Evolutionary conservation across 2,888 invertebrate genomes (phyloP).

Genomic region (Acleris sparsana): DNA sequence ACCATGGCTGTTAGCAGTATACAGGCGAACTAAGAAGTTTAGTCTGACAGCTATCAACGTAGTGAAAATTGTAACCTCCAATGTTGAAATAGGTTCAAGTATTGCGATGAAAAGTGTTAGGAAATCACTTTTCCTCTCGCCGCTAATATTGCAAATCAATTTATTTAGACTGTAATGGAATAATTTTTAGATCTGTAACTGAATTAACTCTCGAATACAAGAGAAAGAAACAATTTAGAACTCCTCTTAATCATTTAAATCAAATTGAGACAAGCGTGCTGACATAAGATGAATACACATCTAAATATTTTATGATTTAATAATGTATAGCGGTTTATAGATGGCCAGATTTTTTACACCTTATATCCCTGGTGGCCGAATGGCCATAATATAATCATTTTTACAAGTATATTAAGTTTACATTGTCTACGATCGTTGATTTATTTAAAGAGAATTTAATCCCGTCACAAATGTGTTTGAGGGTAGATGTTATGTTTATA

Average conservation of each 20-base stretch:
- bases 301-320: not conserved
- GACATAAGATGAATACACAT: too few species aligned
- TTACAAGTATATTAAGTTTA: slow-evolving; percentile 63
- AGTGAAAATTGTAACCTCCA: too few species aligned
- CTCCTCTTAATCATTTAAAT: too few species aligned
- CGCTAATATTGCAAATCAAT: slow-evolving; percentile 11
- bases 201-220: too few species aligned
- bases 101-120: too few species aligned
- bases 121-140: too few species aligned
- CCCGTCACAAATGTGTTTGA: not conserved
- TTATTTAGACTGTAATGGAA: slow-evolving; percentile 12
- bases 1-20: slow-evolving; percentile 6
- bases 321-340: slow-evolving; percentile 3
- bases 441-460: slow-evolving; percentile 24
- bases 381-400: slow-evolving; percentile 15
- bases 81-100: too few species aligned
- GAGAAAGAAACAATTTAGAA: too few species aligned
- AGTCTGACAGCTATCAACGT: too few species aligned
- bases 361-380: slow-evolving; percentile 17
- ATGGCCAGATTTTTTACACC: slow-evolving; percentile 15
- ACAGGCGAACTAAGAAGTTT: too few species aligned
- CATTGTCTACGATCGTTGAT: slow-evolving; percentile 58
- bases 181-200: not conserved
- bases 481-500: not conserved
- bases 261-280: too few species aligned